Percentiles rank a stretch among this genome's conserved stretches.
Evolutionary conservation across 2,888 invertebrate species (phyloP).

Genomic region (Blomia tropicalis): DNA sequence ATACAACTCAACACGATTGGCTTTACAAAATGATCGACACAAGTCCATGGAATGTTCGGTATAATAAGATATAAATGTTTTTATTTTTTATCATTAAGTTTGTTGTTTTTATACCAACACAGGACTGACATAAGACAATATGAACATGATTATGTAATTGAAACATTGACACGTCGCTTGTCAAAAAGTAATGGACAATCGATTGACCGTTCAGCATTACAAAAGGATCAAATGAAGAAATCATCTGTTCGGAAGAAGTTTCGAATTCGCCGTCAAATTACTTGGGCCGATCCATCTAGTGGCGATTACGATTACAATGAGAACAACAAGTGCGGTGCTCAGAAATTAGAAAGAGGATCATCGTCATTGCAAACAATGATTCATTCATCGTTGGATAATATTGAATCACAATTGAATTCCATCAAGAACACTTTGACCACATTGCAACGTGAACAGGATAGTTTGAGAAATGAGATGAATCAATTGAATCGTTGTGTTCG

Average conservation of each 20-base stretch:
- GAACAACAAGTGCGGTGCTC: background rate
- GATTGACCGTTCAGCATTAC: conserved; percentile 34
- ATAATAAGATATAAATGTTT: background rate
- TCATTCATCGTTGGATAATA: background rate
- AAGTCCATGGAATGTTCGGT: conserved; percentile 23
- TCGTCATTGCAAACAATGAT: background rate
- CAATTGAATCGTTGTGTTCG: background rate
- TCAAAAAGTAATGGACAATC: conserved; percentile 46
- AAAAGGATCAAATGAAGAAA: background rate
- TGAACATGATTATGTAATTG: conserved; percentile 61
- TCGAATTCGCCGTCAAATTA: conserved; percentile 2
- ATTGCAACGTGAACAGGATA: background rate
- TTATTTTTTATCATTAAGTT: background rate
- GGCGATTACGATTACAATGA: background rate
- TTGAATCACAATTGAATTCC: conserved; percentile 14
- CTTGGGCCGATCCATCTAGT: conserved; percentile 7
- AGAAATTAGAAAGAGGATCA: background rate
- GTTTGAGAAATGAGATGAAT: background rate
- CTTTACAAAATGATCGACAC: conserved; percentile 55
- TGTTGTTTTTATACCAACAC: background rate
- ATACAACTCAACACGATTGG: conserved; percentile 46
- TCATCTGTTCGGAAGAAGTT: background rate
- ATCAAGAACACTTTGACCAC: conserved; percentile 8
- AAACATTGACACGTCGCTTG: conserved; percentile 57
- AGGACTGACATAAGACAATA: conserved; percentile 70